Evolutionary conservation across 2,113 vertebrate species (phyloP).

Genomic region (human): DNA sequence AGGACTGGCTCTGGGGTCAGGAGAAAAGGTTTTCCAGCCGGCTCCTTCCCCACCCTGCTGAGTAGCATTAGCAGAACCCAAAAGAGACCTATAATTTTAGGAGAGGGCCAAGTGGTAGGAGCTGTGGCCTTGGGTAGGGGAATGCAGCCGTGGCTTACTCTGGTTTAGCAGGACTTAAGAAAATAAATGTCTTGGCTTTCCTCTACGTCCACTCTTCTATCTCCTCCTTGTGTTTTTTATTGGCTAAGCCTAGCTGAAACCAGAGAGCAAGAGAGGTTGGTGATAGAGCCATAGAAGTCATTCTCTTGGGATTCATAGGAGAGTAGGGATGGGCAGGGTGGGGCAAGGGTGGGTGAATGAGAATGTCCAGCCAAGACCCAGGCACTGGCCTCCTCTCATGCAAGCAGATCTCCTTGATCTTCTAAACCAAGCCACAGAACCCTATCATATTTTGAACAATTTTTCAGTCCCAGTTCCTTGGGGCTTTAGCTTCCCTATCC

Average conservation of each 20-base stretch:
- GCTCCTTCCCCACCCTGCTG: not conserved
- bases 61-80: not conserved
- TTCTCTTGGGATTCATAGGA: not conserved
- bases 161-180: not conserved
- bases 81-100: not conserved
- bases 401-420: not conserved
- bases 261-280: not conserved
- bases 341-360: not conserved
- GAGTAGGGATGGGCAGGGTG: not conserved
- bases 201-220: not conserved
- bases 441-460: not conserved
- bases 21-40: not conserved
- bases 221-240: not conserved
- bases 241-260: not conserved
- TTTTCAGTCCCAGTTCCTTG: not conserved
- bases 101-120: not conserved
- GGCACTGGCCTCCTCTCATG: not conserved
- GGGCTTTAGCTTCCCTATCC: not conserved
- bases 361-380: not conserved
- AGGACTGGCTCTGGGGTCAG: not conserved
- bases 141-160: not conserved
- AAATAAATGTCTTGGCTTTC: not conserved
- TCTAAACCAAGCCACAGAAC: not conserved
- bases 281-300: not conserved
- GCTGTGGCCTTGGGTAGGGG: not conserved